Percentiles rank a stretch among this genome's conserved stretches.
phyloP scores from a whole-genome alignment of 2,797 vertebrate species.

The Peromyscus aztecus region DNA sequence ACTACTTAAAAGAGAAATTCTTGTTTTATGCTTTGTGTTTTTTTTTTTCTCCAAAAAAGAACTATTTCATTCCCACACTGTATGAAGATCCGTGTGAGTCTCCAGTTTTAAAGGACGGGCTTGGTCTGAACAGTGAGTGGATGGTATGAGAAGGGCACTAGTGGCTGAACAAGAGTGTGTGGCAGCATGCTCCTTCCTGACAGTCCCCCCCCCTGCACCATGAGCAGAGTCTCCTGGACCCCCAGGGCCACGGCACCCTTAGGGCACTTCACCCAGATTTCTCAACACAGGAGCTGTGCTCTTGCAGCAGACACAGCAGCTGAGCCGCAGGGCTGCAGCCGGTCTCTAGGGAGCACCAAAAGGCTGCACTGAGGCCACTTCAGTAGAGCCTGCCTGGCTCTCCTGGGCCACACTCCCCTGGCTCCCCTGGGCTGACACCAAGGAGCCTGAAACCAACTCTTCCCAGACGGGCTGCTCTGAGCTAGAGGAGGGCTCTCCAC shows the following conservation, averaged over 20 bases:
- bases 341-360: background rate
- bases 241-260: background rate
- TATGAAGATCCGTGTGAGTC: background rate
- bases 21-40: constrained; percentile 1
- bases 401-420: background rate
- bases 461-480: background rate
- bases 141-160: background rate
- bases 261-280: rapidly evolving
- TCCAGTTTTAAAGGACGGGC: background rate
- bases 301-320: background rate
- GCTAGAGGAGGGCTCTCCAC: background rate
- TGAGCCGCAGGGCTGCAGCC: background rate
- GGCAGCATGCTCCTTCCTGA: background rate
- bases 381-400: background rate
- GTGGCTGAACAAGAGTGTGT: background rate
- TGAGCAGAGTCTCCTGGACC: rapidly evolving
- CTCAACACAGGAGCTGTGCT: background rate
- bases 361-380: background rate
- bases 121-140: background rate
- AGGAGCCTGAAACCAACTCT: background rate
- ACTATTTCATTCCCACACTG: background rate
- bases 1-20: background rate
- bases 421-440: background rate
- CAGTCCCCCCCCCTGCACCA: background rate
- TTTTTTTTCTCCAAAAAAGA: background rate